phyloP scores from a whole-genome alignment of 2,797 vertebrate species.

The Aplochiton taeniatus region DNA sequence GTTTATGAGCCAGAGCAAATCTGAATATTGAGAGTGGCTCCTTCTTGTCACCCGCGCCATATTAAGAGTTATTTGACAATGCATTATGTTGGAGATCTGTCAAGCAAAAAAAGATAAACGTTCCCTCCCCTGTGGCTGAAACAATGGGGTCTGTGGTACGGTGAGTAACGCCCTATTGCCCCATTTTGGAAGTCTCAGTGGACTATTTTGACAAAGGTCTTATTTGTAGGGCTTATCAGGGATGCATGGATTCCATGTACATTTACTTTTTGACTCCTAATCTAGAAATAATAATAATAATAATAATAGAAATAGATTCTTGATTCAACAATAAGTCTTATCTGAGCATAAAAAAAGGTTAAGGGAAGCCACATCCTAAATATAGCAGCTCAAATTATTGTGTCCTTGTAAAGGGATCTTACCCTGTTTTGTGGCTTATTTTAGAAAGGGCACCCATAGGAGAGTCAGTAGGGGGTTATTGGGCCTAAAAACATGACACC shows the following conservation, averaged over 20 bases:
- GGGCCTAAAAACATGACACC: constrained; percentile 40
- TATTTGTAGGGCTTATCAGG: constrained; percentile 40
- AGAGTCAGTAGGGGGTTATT: constrained; percentile 37
- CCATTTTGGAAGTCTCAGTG: constrained; percentile 51
- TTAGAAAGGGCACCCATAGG: not conserved
- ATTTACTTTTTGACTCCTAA: not conserved
- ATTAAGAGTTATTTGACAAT: constrained; percentile 84
- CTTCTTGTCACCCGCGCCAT: constrained; percentile 68
- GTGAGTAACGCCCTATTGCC: constrained; percentile 37
- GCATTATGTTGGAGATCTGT: constrained; percentile 80
- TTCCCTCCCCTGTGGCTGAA: constrained; percentile 58
- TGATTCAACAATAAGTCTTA: too few relatives aligned
- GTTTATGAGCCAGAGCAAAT: constrained; percentile 80
- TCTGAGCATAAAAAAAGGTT: too few relatives aligned
- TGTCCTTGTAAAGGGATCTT: constrained; percentile 23
- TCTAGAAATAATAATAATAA: too few relatives aligned
- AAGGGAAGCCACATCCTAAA: too few relatives aligned
- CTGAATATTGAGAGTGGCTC: constrained; percentile 77
- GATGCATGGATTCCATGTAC: constrained; percentile 48
- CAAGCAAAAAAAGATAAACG: constrained; percentile 68
- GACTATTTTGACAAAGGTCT: constrained; percentile 44
- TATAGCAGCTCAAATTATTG: not conserved
- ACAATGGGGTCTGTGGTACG: constrained; percentile 55
- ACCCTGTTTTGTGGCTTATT: constrained; percentile 26
- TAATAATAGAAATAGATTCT: too few relatives aligned